Evolutionary conservation across 1,140 invertebrate genomes (phyloP).

Genomic region (Rhopalosiphum maidis): DNA sequence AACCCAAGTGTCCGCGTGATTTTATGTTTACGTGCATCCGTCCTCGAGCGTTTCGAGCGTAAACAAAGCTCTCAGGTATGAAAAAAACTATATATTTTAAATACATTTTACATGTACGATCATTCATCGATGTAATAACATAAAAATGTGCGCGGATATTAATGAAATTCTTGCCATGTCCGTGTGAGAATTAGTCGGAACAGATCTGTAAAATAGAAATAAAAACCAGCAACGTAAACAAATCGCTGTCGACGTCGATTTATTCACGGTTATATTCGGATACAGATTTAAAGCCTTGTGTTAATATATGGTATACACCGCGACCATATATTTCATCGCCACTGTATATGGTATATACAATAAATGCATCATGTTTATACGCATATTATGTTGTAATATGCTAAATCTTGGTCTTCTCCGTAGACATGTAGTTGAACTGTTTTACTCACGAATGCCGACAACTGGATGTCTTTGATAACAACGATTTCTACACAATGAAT

Average conservation of each 20-base stretch:
- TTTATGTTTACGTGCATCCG: background rate
- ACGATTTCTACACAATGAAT: no score
- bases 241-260: background rate
- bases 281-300: no score
- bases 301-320: no score
- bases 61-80: background rate
- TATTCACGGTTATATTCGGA: no score
- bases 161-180: background rate
- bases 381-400: no score
- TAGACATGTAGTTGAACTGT: no score
- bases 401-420: no score
- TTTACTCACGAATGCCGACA: no score
- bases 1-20: background rate
- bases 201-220: background rate
- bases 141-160: background rate
- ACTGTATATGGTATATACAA: no score
- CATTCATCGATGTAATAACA: background rate
- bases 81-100: background rate
- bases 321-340: no score
- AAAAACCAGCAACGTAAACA: background rate
- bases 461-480: no score
- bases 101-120: background rate
- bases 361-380: no score
- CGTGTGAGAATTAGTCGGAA: background rate
- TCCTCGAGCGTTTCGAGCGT: background rate